These are phyloP conservation scores for Epicauta chinensis DNA, from an alignment of 1,140 invertebrate genomes.

Conservation along the genomic window DNA sequence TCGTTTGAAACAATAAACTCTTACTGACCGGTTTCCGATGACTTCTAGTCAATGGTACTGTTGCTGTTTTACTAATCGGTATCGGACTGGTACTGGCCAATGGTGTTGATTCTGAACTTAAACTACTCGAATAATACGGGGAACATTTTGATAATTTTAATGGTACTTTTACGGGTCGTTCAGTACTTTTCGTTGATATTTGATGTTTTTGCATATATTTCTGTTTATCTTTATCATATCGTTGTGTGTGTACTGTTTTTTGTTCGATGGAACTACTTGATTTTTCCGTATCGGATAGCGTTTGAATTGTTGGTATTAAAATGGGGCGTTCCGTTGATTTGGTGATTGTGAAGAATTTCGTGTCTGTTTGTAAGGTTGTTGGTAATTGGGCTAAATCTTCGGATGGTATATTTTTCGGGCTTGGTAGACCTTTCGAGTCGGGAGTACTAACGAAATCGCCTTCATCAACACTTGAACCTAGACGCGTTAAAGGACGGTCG, in stretches of 20 bases:
- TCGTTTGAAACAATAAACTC: constrained; percentile 40
- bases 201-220: constrained; percentile 36
- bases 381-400: constrained; percentile 31
- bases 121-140: constrained; percentile 62
- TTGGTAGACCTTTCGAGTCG: constrained; percentile 27
- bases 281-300: constrained; percentile 39
- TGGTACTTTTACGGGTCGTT: constrained; percentile 47
- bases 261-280: constrained; percentile 39
- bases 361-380: constrained; percentile 1
- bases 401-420: constrained; percentile 37
- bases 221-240: constrained; percentile 40
- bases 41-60: constrained; percentile 38
- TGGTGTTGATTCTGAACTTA: constrained; percentile 60
- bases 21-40: constrained; percentile 37
- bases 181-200: constrained; percentile 33
- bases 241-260: constrained; percentile 35
- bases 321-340: constrained; percentile 38
- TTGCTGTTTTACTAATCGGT: constrained; percentile 37
- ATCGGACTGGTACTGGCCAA: constrained; percentile 41
- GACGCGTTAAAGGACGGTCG: constrained; percentile 20
- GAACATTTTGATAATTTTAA: constrained; percentile 57
- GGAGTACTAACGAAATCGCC: constrained; percentile 24
- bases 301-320: constrained; percentile 30
- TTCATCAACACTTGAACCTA: constrained; percentile 35
- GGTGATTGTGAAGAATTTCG: constrained; percentile 24